Evolutionary conservation across 2,888 invertebrate genomes (phyloP), one percentile per base, ranked within the genome.

Genomic region (Eupithecia abbreviata): DNA sequence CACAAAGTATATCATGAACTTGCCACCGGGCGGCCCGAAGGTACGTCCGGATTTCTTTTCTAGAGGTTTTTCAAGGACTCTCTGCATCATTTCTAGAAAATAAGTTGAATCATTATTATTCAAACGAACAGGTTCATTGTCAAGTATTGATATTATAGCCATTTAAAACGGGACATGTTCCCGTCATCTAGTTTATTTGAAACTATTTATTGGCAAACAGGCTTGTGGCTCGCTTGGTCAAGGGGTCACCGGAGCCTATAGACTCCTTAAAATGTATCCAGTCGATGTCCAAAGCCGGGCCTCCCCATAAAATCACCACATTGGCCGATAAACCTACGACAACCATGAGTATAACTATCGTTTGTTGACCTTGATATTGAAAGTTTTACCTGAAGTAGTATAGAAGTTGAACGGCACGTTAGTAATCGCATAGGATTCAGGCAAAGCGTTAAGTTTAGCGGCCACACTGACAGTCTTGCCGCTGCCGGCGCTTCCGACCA

Each of bases 331-430:
- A 49, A 13, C 4, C 15, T 13, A 6, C 51, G 15, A n/a, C n/a
- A n/a, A 51, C 15, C 49, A 49, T 12, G 49, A 12, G 12, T 12
- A 12, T 12, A 49, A 49, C 4, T 12, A 7, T 45, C 7, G 45
- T 6, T 6, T 7, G 45, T 47, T 30, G 9, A 13, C 2, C 5
- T 66, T 66, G 15, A 42, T 13, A n/a, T 30, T 45, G 15, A 12
- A 72, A 47, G 12, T 18, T 45, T 85, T 84, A 96, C 96, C 96
- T 62, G 98, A 98, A 0, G 98, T 98, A 0, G 99, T 99, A 89
- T 99, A 99, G 90, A 98, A 99, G 93, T 99, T 99, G 89, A 99
- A 98, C 0, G 99, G 98, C 15, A 98, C 98, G 91, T 98, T 98
- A 9, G 98, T 97, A 7, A 98, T 95, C 47, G 97, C 97, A 89